phyloP scores from a whole-genome alignment of 2,797 vertebrate genomes.

The Halcyon smyrnensis region DNA sequence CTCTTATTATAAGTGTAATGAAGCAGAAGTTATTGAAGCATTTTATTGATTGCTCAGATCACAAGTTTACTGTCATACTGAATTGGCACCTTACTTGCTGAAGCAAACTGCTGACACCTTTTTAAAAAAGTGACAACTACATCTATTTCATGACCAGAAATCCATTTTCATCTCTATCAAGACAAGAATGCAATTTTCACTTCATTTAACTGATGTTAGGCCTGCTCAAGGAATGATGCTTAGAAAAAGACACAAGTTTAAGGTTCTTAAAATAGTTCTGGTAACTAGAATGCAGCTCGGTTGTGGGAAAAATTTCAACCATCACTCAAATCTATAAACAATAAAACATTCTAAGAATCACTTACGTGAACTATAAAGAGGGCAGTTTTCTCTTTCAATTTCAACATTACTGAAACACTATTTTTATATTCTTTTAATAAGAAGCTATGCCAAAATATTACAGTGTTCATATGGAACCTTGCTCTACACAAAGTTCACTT shows the following conservation, averaged over 20 bases:
- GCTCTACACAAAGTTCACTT: conserved; percentile 34
- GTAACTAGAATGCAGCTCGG: conserved; percentile 76
- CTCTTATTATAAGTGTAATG: conserved; percentile 93
- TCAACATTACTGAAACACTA: conserved; percentile 30
- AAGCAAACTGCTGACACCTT: conserved; percentile 95
- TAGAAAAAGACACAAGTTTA: conserved; percentile 85
- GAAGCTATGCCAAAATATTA: not conserved
- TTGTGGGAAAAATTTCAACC: conserved; percentile 71
- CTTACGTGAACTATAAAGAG: not conserved
- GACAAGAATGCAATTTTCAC: conserved; percentile 96
- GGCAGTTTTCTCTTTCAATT: conserved; percentile 32
- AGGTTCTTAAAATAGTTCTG: conserved; percentile 85
- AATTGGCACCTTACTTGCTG: conserved; percentile 91
- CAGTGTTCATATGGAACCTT: not conserved
- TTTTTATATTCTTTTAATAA: conserved; percentile 46
- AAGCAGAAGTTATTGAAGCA: conserved; percentile 92
- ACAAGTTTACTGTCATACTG: conserved; percentile 91
- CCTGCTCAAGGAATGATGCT: conserved; percentile 85
- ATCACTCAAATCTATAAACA: conserved; percentile 59
- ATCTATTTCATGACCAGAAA: conserved; percentile 94
- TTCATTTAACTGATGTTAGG: conserved; percentile 93
- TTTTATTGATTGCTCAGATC: conserved; percentile 95
- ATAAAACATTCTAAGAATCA: conserved; percentile 52
- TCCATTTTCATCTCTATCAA: conserved; percentile 95
- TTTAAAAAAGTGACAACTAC: conserved; percentile 94